A percentile compares a stretch with the other conserved stretches of the same genome.
Conservation (phyloP, 2,113 vertebrate species). For the Clupea harengus region DNA sequence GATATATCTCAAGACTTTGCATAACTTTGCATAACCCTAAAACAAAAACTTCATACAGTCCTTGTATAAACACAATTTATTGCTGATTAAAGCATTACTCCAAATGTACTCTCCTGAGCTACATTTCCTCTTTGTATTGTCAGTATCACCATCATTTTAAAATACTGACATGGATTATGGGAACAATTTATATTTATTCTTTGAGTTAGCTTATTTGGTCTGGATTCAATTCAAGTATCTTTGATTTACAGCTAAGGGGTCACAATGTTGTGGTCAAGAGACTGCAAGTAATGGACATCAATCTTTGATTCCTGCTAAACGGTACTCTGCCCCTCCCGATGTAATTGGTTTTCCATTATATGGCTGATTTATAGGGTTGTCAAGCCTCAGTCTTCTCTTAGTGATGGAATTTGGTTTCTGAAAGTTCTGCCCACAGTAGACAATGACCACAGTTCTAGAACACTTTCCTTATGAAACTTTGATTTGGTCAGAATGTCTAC, state of each 20-base stretch:
- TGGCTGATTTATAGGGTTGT: constrained; percentile 46
- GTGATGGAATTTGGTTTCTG: constrained; percentile 29
- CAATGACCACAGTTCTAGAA: constrained; percentile 33
- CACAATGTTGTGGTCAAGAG: constrained; percentile 35
- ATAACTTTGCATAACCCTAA: neutral
- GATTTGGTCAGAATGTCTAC: neutral
- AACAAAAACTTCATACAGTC: neutral
- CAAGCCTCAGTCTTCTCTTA: constrained; percentile 27
- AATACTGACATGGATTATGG: constrained; percentile 25
- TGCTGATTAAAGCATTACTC: constrained; percentile 4
- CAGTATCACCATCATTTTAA: constrained; percentile 3
- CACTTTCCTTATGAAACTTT: constrained; percentile 24
- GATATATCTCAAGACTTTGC: neutral
- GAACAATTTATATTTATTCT: constrained; percentile 24
- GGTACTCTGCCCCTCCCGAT: constrained; percentile 44
- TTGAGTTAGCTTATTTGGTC: constrained; percentile 22
- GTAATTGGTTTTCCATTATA: constrained; percentile 52
- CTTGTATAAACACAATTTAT: neutral
- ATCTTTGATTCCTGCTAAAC: constrained; percentile 53
- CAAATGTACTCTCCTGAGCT: neutral
- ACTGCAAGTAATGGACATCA: constrained; percentile 37
- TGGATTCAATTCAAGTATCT: constrained; percentile 28
- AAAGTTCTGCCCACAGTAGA: constrained; percentile 12
- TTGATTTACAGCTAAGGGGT: constrained; percentile 41
- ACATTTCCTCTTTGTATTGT: constrained; percentile 16